These are phyloP conservation scores for Urophycis tenuis DNA, from an alignment of 2,797 vertebrate genomes.

Conservation along the genomic window DNA sequence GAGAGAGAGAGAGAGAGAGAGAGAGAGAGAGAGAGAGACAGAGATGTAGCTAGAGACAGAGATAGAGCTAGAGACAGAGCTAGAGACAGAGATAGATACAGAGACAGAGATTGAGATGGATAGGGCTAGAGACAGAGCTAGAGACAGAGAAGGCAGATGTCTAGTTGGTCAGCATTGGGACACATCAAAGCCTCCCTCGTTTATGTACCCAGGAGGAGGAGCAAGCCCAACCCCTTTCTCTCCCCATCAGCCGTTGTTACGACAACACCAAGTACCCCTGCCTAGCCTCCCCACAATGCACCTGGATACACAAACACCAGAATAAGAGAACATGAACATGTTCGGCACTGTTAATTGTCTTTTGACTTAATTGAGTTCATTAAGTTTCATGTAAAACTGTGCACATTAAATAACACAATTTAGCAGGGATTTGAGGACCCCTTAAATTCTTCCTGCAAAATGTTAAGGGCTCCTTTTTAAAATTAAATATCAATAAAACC, in stretches of 20 bases:
- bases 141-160: conserved; percentile 4
- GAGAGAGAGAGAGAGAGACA: conserved; percentile 1
- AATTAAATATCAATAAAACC: not conserved
- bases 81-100: conserved; percentile 20
- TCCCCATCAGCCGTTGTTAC: conserved; percentile 41
- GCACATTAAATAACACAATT: not conserved
- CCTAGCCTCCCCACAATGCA: not conserved
- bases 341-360: not conserved
- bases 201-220: conserved; percentile 63
- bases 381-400: not conserved
- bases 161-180: not conserved
- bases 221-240: conserved; percentile 19
- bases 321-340: not conserved
- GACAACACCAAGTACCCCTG: conserved; percentile 33
- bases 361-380: not conserved
- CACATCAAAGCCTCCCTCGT: conserved; percentile 30
- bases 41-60: no score
- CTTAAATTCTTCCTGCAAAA: not conserved
- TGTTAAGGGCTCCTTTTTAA: no score
- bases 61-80: conserved; percentile 4
- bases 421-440: not conserved
- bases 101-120: conserved; percentile 1
- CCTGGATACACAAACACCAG: not conserved
- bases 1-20: conserved; percentile 15
- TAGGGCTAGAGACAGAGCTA: no score